Conservation (phyloP, 2,888 invertebrate genomes). For the Rhogogaster chlorosoma region DNA sequence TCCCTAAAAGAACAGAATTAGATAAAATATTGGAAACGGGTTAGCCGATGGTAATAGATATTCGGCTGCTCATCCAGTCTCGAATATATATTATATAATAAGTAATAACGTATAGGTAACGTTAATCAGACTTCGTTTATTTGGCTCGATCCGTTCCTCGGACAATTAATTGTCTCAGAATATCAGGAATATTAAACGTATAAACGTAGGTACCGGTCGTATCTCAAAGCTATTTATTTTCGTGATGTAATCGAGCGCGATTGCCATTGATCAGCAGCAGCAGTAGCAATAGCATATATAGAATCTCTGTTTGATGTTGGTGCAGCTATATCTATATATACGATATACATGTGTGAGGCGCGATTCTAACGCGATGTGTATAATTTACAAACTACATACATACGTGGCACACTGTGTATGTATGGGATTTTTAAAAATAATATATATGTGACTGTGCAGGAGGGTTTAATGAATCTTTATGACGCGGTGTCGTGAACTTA, state of each 20-base stretch:
- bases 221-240: slow-evolving; percentile 60
- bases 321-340: background rate
- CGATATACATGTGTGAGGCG: background rate
- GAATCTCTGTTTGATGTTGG: background rate
- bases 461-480: slow-evolving; percentile 77
- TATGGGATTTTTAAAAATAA: background rate
- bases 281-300: background rate
- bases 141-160: background rate
- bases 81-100: no score
- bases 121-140: slow-evolving; percentile 30
- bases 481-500: slow-evolving; percentile 77
- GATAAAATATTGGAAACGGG: background rate
- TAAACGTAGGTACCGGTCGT: slow-evolving; percentile 49
- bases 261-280: slow-evolving; percentile 73
- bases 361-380: slow-evolving; percentile 65
- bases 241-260: slow-evolving; percentile 60
- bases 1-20: no score
- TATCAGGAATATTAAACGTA: slow-evolving; percentile 47
- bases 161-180: slow-evolving; percentile 28
- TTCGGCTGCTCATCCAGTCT: background rate
- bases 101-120: background rate
- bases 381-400: slow-evolving; percentile 56
- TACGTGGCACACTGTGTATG: slow-evolving; percentile 27
- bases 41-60: background rate
- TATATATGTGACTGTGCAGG: slow-evolving; percentile 53